phyloP scores from a whole-genome alignment of 2,888 invertebrate genomes.

The Phengaris alcon region DNA sequence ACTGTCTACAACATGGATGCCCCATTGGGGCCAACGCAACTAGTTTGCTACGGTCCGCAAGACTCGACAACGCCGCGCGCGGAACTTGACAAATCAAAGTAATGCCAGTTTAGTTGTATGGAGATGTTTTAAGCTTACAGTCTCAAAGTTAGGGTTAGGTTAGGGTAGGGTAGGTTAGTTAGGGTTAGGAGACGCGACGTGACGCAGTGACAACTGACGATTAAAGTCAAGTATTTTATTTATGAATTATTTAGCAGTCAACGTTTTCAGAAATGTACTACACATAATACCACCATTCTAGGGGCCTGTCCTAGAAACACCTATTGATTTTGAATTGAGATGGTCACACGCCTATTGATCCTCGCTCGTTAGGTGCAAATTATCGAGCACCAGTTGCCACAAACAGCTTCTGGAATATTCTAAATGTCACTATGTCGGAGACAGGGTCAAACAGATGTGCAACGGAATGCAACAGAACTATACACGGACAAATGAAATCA shows the following conservation, averaged over 20 bases:
- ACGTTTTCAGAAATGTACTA: too few species aligned
- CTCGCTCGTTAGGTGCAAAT: constrained; percentile 19
- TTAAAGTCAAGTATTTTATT: too few species aligned
- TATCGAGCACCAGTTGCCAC: constrained; percentile 22
- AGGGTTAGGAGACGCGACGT: too few species aligned
- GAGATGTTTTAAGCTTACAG: background rate
- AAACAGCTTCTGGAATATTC: constrained; percentile 15
- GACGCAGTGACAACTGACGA: too few species aligned
- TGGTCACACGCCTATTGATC: constrained; percentile 17
- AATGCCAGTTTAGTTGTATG: background rate
- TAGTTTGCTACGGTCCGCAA: background rate
- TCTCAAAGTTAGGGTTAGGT: too few species aligned
- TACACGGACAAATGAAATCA: too few species aligned
- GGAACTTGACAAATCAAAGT: background rate
- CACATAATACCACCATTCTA: too few species aligned
- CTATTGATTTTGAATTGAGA: constrained; percentile 3
- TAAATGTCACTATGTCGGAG: background rate
- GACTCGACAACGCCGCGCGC: background rate
- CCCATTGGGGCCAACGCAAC: background rate
- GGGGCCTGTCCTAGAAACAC: background rate
- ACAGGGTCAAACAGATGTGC: background rate
- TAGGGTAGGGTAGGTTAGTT: too few species aligned
- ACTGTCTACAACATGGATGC: background rate
- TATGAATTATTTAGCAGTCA: too few species aligned
- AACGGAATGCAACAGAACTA: background rate